Evolutionary conservation across 2,113 vertebrate genomes (phyloP).

Genomic region (Dinomys branickii): DNA sequence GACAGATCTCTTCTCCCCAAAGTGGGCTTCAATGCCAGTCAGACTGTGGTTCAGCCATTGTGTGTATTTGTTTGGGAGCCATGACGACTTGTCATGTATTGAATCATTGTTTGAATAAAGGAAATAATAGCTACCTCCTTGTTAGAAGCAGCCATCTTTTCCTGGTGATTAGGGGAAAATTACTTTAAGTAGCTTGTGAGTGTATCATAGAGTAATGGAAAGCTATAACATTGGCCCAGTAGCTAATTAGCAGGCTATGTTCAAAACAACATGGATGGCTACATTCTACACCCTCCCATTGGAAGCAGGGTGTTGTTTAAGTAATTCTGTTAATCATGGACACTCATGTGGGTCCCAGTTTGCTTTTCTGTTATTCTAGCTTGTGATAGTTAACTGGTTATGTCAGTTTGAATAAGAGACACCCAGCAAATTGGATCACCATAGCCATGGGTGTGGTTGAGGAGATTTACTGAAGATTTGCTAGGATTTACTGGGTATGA

Average conservation of each 20-base stretch:
- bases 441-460: neutral
- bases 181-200: conserved; percentile 18
- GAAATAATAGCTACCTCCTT: conserved; percentile 46
- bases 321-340: neutral
- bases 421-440: neutral
- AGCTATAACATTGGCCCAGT: neutral
- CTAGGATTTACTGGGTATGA: neutral
- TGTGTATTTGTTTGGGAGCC: neutral
- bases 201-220: neutral
- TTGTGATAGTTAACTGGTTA: too few species aligned
- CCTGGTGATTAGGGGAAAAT: neutral
- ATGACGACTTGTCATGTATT: neutral
- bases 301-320: neutral
- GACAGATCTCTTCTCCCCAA: conserved; percentile 23
- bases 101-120: conserved; percentile 15
- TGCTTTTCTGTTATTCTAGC: neutral
- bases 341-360: neutral
- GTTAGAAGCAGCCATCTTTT: conserved; percentile 44
- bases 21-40: neutral
- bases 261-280: neutral
- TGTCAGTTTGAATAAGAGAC: neutral
- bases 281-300: neutral
- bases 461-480: neutral
- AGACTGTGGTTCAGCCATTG: neutral
- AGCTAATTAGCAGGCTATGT: neutral